Conservation (phyloP, 1,140 invertebrate genomes). For the Meloidogyne hapla region DNA sequence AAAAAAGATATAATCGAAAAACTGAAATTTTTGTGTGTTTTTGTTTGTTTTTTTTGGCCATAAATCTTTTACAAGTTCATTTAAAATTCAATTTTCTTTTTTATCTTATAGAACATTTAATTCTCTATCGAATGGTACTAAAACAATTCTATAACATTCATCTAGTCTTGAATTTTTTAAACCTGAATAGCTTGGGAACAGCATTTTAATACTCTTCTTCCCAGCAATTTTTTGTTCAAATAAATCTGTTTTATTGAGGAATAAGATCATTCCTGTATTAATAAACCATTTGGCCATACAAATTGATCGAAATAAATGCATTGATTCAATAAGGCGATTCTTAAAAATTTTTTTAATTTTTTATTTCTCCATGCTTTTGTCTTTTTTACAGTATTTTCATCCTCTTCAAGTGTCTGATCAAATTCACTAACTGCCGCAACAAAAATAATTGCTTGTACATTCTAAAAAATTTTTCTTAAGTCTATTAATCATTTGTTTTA, state of each 20-base stretch:
- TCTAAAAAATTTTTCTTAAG: slow-evolving; percentile 36
- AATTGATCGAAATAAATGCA: slow-evolving; percentile 98
- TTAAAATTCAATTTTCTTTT: no score
- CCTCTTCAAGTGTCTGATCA: slow-evolving; percentile 70
- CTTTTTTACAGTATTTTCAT: slow-evolving; percentile 69
- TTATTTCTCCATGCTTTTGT: slow-evolving; percentile 44
- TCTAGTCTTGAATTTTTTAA: background rate
- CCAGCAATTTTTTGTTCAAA: slow-evolving; percentile 90
- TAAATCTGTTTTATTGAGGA: slow-evolving; percentile 99
- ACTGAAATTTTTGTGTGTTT: no score
- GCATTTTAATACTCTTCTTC: background rate
- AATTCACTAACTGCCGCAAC: slow-evolving; percentile 69
- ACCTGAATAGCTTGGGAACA: background rate
- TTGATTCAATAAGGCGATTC: slow-evolving; percentile 99
- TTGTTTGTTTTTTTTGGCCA: no score
- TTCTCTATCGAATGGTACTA: no score
- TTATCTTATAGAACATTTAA: no score
- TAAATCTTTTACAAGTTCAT: no score
- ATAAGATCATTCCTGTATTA: slow-evolving; percentile 97
- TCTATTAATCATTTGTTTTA: background rate
- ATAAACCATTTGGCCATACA: slow-evolving; percentile 99
- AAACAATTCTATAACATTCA: no score
- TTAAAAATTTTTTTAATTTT: slow-evolving; percentile 63
- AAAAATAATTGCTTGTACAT: slow-evolving; percentile 71
- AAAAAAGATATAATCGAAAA: background rate